These are phyloP conservation scores for Torymus auratus DNA, from an alignment of 2,888 invertebrate species.

Conservation along the genomic window DNA sequence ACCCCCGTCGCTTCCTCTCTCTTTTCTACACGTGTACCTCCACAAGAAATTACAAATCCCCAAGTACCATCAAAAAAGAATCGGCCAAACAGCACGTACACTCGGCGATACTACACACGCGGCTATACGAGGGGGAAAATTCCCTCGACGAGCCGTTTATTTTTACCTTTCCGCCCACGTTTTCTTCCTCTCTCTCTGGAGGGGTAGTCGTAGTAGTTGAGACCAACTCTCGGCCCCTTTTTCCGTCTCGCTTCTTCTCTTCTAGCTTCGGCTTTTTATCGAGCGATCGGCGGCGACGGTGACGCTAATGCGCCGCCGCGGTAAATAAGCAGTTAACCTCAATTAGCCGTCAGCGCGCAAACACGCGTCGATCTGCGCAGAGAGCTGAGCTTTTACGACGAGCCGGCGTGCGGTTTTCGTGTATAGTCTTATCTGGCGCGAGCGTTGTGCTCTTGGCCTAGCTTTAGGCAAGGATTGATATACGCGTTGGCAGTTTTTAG, in stretches of 20 bases:
- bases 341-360: conserved; percentile 65
- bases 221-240: background rate
- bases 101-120: background rate
- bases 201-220: no score
- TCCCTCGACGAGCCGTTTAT: conserved; percentile 24
- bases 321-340: conserved; percentile 72
- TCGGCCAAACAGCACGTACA: conserved; percentile 28
- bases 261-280: conserved; percentile 45
- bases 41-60: conserved; percentile 52
- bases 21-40: background rate
- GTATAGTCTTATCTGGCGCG: conserved; percentile 11
- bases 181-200: background rate
- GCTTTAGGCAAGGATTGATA: conserved; percentile 18
- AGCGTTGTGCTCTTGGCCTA: conserved; percentile 31
- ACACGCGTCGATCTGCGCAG: conserved; percentile 21
- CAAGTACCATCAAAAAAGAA: background rate
- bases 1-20: background rate
- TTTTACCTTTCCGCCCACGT: conserved; percentile 54
- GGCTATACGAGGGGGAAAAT: conserved; percentile 34
- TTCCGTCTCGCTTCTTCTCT: background rate
- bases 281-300: conserved; percentile 31
- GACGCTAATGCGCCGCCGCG: conserved; percentile 60
- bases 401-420: no score
- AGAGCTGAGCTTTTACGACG: no score
- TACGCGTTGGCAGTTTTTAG: conserved; percentile 8